Evolutionary conservation across 2,888 invertebrate species (phyloP).

Genomic region (Sicus ferrugineus): DNA sequence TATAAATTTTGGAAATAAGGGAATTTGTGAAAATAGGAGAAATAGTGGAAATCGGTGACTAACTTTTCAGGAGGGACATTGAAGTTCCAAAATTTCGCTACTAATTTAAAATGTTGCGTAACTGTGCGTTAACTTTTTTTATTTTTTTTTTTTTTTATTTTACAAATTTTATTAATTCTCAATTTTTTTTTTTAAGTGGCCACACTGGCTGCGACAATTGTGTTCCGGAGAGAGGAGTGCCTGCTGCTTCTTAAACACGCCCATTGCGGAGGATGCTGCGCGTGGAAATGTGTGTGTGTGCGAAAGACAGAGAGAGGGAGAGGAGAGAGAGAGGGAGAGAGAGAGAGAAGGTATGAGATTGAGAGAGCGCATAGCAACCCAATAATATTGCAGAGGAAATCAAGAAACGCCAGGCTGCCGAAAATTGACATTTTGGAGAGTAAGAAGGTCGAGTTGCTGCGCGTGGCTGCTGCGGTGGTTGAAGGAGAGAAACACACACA

Average conservation of each 20-base stretch:
- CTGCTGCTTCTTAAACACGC: not conserved
- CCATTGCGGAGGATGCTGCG: not conserved
- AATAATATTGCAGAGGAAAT: no score
- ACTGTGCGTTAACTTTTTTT: no score
- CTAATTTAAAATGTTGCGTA: no score
- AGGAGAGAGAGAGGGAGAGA: not conserved
- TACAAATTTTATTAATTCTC: no score
- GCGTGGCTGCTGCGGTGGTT: no score
- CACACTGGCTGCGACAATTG: not conserved
- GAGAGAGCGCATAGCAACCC: no score
- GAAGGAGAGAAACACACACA: not conserved
- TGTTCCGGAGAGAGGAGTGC: not conserved
- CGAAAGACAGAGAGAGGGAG: not conserved
- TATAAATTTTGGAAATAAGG: not conserved
- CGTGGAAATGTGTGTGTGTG: not conserved
- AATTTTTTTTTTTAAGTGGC: not conserved
- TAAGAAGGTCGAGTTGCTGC: no score
- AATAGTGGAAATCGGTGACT: not conserved
- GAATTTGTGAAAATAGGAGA: not conserved
- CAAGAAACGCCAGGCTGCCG: no score
- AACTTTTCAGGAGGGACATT: not conserved
- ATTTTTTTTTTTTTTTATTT: no score
- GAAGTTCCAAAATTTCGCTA: not conserved
- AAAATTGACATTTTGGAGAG: no score
- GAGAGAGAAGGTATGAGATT: constrained; percentile 5